Evolutionary conservation across 1,140 invertebrate species (phyloP).

Genomic region (Saccostrea cuccullata): DNA sequence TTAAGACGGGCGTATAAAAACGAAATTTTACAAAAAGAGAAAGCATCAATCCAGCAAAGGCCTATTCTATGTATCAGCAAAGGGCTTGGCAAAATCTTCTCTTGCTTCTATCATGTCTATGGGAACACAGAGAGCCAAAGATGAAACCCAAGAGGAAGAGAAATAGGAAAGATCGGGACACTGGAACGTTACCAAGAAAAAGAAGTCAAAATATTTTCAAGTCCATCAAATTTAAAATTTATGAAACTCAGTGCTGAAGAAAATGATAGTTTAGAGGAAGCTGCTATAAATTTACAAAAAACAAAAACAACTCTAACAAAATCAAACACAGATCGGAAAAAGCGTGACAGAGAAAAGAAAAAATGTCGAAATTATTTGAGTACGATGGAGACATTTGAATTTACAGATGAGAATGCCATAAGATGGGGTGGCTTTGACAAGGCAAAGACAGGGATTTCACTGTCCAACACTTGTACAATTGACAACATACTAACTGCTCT

Average conservation of each 20-base stretch:
- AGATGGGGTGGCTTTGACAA: too few species aligned
- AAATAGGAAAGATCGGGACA: conserved; percentile 12
- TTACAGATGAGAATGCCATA: too few species aligned
- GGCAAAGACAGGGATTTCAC: too few species aligned
- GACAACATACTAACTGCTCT: too few species aligned
- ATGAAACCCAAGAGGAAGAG: conserved; percentile 31
- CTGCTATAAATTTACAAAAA: not conserved
- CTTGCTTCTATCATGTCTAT: not conserved
- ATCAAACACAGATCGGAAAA: not conserved
- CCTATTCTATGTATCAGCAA: conserved; percentile 19
- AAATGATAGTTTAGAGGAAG: not conserved
- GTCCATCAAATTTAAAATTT: not conserved
- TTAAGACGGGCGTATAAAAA: too few species aligned
- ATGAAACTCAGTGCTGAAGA: not conserved
- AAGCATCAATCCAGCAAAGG: too few species aligned
- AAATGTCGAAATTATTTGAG: not conserved
- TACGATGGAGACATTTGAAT: not conserved
- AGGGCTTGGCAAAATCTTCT: not conserved
- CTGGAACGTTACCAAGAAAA: not conserved
- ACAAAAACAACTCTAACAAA: not conserved
- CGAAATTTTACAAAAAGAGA: too few species aligned
- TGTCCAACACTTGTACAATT: too few species aligned
- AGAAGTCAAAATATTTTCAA: not conserved
- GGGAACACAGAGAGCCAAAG: not conserved
- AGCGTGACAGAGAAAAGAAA: not conserved